These are phyloP conservation scores for Chiridota heheva DNA, from an alignment of 35 echinoderm and acorn worm genomes.

Conservation along the genomic window DNA sequence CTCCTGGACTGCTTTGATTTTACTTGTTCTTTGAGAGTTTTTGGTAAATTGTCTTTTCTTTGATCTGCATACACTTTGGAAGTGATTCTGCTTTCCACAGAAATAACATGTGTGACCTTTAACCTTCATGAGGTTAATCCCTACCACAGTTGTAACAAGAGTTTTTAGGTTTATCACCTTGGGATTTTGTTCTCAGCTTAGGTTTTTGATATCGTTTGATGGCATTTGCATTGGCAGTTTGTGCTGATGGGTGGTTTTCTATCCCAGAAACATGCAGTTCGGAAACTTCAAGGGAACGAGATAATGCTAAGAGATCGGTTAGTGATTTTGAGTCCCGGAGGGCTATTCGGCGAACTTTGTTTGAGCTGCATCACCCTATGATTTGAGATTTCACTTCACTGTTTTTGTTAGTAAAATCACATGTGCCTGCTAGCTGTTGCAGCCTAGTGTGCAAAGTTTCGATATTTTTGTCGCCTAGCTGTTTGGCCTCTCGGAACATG, in stretches of 20 bases:
- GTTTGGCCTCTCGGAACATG: constrained; percentile 39
- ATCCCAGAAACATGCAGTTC: neutral
- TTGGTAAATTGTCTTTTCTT: no score
- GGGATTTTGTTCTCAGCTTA: neutral
- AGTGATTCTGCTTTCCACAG: no score
- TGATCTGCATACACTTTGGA: no score
- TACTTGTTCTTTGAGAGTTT: no score
- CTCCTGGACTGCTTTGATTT: neutral
- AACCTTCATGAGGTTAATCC: neutral
- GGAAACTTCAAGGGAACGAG: neutral
- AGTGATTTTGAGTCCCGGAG: neutral
- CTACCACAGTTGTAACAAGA: neutral
- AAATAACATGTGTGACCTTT: no score
- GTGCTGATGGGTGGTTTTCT: neutral
- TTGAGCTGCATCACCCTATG: neutral
- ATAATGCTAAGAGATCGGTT: neutral
- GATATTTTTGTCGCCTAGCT: constrained; percentile 11
- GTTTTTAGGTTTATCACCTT: neutral
- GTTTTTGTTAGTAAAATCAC: neutral
- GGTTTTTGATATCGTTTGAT: neutral
- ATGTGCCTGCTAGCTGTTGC: neutral
- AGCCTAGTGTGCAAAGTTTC: constrained; percentile 16
- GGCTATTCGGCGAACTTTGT: neutral
- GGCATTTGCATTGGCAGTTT: neutral
- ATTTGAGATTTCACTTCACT: neutral